Evolutionary conservation across 1,140 invertebrate genomes (phyloP).

Genomic region (Ooceraea biroi): DNA sequence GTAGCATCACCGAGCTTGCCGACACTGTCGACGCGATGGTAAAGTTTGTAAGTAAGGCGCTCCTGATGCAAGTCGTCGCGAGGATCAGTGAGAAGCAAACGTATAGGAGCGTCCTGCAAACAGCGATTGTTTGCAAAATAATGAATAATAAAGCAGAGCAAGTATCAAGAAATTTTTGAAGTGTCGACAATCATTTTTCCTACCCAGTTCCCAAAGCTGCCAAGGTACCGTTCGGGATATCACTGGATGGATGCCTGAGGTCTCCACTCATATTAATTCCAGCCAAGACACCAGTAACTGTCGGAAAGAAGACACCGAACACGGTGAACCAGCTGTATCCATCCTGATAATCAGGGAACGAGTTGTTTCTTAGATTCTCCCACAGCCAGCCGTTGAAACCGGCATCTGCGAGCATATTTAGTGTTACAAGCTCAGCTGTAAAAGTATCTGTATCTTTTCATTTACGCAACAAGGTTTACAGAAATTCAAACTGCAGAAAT

Average conservation of each 20-base stretch:
- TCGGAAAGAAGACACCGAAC: constrained; percentile 98
- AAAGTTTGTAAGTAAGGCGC: constrained; percentile 92
- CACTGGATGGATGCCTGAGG: constrained; percentile 94
- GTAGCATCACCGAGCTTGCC: constrained; percentile 92
- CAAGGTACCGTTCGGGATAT: constrained; percentile 97
- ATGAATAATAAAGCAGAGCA: neutral
- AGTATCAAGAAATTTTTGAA: constrained; percentile 26
- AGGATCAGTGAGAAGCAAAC: constrained; percentile 95
- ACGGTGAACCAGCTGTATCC: constrained; percentile 96
- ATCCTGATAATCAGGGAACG: constrained; percentile 92
- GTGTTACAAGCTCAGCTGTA: constrained; percentile 27
- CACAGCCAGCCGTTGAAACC: constrained; percentile 95
- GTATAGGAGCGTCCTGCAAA: constrained; percentile 94
- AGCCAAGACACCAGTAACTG: constrained; percentile 96
- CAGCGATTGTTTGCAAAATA: neutral
- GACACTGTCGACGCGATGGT: constrained; percentile 97
- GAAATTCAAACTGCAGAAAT: no score
- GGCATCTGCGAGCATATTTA: constrained; percentile 87
- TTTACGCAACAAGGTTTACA: no score
- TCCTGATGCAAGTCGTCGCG: constrained; percentile 94
- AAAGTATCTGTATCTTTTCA: no score
- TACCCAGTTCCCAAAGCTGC: constrained; percentile 95
- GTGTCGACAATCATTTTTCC: constrained; percentile 39
- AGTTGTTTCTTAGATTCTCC: constrained; percentile 93
- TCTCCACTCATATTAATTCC: constrained; percentile 99